A percentile compares a stretch with the other conserved stretches of the same genome.
Conservation (phyloP, 2,888 invertebrate species). For the Caenorhabditis uteleia region DNA sequence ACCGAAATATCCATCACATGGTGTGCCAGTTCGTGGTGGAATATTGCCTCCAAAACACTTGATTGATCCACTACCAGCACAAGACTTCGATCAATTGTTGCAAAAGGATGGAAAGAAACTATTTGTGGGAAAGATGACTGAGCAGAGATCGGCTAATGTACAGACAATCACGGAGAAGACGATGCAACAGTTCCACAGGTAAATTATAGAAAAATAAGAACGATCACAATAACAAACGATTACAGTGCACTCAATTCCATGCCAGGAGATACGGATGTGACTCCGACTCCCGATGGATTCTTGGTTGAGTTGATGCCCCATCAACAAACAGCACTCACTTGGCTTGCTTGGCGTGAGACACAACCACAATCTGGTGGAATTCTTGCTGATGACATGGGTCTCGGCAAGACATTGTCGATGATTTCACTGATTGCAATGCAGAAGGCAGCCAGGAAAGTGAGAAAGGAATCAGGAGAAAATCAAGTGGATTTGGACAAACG, state of each 20-base stretch:
- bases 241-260: conserved; percentile 43
- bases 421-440: conserved; percentile 72
- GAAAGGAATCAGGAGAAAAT: conserved; percentile 38
- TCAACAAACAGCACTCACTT: conserved; percentile 78
- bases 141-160: conserved; percentile 45
- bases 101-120: conserved; percentile 51
- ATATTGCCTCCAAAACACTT: conserved; percentile 17
- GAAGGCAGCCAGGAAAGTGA: conserved; percentile 53
- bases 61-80: conserved; percentile 16
- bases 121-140: conserved; percentile 66
- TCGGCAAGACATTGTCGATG: conserved; percentile 73
- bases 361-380: conserved; percentile 85
- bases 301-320: conserved; percentile 62
- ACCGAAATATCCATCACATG: conserved; percentile 15
- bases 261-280: conserved; percentile 45
- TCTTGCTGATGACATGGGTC: conserved; percentile 75
- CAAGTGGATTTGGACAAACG: conserved; percentile 34
- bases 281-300: conserved; percentile 59
- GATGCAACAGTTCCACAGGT: conserved; percentile 54
- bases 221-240: not conserved
- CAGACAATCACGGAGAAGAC: conserved; percentile 46
- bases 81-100: conserved; percentile 13
- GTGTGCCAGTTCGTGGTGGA: conserved; percentile 10
- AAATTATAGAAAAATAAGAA: not conserved
- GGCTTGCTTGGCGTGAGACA: conserved; percentile 88